These are phyloP conservation scores for Styela plicata DNA, from an alignment of 23 tunicate genomes.

Conservation along the genomic window DNA sequence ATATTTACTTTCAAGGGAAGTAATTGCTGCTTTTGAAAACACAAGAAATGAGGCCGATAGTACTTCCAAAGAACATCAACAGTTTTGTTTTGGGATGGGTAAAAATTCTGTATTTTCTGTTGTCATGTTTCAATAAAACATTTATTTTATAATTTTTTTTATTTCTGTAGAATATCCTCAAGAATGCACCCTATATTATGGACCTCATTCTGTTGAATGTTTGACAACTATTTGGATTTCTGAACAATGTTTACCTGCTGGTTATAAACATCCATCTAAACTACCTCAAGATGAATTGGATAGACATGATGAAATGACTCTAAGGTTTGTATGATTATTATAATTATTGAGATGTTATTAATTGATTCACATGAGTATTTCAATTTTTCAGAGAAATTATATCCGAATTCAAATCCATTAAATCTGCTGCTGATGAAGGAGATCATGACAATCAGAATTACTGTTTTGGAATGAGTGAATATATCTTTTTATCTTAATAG, in stretches of 20 bases:
- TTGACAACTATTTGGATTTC: conserved; percentile 11
- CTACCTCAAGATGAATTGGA: neutral
- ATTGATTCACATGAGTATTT: neutral
- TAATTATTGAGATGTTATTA: neutral
- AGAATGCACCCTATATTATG: conserved; percentile 12
- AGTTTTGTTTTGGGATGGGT: conserved; percentile 14
- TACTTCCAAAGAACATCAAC: neutral
- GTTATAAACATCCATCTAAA: neutral
- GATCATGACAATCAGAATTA: neutral
- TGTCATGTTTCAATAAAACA: neutral
- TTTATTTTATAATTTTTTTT: neutral
- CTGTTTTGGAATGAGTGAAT: conserved; percentile 31
- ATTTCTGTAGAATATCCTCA: conserved; percentile 18
- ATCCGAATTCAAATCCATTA: neutral
- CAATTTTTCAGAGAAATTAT: conserved; percentile 7
- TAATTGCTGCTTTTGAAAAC: neutral
- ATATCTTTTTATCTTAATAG: neutral
- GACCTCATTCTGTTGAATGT: conserved; percentile 18
- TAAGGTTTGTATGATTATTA: neutral
- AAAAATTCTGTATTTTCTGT: neutral
- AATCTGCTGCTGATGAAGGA: neutral
- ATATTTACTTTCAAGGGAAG: too few relatives aligned
- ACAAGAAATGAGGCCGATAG: conserved; percentile 3
- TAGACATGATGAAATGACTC: conserved; percentile 19
- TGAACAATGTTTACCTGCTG: conserved; percentile 17